phyloP scores from a whole-genome alignment of 2,888 invertebrate species.

The Mesoligia furuncula region DNA sequence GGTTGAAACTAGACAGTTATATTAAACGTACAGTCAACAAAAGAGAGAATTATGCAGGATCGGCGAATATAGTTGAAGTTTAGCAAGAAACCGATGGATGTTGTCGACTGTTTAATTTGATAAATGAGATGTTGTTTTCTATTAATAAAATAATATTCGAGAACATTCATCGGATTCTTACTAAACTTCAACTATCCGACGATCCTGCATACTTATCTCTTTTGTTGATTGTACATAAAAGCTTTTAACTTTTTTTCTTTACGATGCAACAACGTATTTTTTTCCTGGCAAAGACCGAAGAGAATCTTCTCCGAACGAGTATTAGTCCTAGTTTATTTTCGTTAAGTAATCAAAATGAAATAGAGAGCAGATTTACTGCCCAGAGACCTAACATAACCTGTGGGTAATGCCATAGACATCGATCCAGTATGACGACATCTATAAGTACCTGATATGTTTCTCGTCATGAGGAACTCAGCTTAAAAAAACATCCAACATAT shows the following conservation, averaged over 20 bases:
- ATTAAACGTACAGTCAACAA: no score
- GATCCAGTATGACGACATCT: neutral
- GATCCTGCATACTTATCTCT: no score
- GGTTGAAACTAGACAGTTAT: no score
- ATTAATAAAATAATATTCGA: no score
- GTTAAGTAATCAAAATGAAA: neutral
- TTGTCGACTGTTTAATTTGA: no score
- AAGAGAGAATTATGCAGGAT: no score
- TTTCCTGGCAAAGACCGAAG: neutral
- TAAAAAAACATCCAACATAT: constrained; percentile 21
- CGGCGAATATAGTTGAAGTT: no score
- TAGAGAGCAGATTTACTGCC: neutral
- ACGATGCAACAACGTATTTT: no score
- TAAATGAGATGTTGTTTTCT: no score
- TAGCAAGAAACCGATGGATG: no score
- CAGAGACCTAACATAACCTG: neutral
- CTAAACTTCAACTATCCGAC: no score
- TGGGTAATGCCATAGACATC: neutral
- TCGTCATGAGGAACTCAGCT: neutral
- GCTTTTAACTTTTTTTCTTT: neutral
- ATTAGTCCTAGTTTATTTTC: neutral
- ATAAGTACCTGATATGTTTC: neutral
- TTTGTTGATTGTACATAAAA: neutral
- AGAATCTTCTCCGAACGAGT: neutral
- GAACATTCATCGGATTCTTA: no score